These are phyloP conservation scores for Macrosoma leucophasiata DNA, from an alignment of 2,888 invertebrate species.

Conservation along the genomic window DNA sequence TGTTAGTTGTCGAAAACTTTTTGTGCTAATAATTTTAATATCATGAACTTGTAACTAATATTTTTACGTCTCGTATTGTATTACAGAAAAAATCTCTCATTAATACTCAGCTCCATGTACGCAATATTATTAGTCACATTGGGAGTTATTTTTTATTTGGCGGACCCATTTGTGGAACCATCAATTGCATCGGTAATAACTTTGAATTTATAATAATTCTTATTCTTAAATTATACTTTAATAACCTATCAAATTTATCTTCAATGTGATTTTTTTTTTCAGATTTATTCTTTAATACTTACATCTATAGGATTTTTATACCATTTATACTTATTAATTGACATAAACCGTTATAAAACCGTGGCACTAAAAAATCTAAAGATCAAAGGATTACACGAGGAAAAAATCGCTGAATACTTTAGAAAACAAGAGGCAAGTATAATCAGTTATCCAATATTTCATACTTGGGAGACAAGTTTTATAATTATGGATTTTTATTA, in stretches of 20 bases:
- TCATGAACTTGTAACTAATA: not conserved
- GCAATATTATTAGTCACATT: conserved; percentile 80
- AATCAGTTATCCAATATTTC: not conserved
- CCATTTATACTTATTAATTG: conserved; percentile 76
- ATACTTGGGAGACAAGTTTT: not conserved
- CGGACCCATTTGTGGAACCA: conserved; percentile 70
- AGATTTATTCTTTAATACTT: conserved; percentile 79
- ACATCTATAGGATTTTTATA: conserved; percentile 76
- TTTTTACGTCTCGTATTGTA: conserved; percentile 17
- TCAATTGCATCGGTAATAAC: conserved; percentile 72
- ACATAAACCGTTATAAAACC: conserved; percentile 76
- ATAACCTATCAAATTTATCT: too few species aligned
- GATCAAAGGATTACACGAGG: conserved; percentile 50
- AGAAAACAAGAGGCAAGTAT: conserved; percentile 58
- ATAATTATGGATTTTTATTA: not conserved
- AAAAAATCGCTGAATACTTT: conserved; percentile 55
- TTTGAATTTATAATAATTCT: conserved; percentile 6
- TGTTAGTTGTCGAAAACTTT: too few species aligned
- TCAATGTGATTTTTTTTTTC: conserved; percentile 33
- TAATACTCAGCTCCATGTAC: conserved; percentile 80
- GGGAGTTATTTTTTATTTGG: conserved; percentile 78
- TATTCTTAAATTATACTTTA: too few species aligned
- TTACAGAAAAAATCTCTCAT: conserved; percentile 76
- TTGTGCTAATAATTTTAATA: conserved; percentile 10
- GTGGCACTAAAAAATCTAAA: conserved; percentile 62